Evolutionary conservation across 2,888 invertebrate genomes (phyloP).

Genomic region (Aleiodes testaceus): DNA sequence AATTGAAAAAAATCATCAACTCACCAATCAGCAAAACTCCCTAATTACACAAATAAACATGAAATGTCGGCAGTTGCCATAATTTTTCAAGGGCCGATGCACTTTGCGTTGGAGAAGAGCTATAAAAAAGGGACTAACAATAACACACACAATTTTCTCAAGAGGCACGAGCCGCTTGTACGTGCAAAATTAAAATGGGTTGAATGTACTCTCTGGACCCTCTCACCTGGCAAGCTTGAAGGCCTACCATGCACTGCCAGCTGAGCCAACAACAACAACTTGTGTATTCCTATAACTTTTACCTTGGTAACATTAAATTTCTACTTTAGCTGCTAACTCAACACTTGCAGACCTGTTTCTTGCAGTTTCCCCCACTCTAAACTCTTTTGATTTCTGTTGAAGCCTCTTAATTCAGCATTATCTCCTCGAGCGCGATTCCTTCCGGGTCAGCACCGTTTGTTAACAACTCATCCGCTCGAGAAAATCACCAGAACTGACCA

Average conservation of each 20-base stretch:
- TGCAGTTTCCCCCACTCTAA: not conserved
- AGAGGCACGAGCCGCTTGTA: conserved; percentile 7
- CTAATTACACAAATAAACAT: not conserved
- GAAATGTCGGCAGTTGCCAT: too few species aligned
- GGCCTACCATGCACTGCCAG: conserved; percentile 29
- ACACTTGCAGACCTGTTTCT: not conserved
- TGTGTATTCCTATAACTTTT: conserved; percentile 12
- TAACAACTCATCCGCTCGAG: not conserved
- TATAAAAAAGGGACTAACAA: not conserved
- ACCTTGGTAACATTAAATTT: conserved; percentile 10
- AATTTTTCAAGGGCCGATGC: conserved; percentile 21
- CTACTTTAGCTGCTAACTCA: not conserved
- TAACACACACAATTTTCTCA: not conserved
- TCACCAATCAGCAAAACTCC: too few species aligned
- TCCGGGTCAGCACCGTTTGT: conserved; percentile 10
- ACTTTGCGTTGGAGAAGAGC: conserved; percentile 3
- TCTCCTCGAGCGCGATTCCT: conserved; percentile 18
- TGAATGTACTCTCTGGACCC: conserved; percentile 37
- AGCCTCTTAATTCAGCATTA: conserved; percentile 2
- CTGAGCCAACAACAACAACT: conserved; percentile 23
- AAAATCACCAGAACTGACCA: conserved; percentile 8
- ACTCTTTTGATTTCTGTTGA: conserved; percentile 3
- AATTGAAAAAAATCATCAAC: too few species aligned
- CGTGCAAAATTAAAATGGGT: conserved; percentile 11
- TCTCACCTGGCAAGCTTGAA: conserved; percentile 32